phyloP scores from a whole-genome alignment of 1,140 invertebrate species.

The Meloidogyne floridensis region DNA sequence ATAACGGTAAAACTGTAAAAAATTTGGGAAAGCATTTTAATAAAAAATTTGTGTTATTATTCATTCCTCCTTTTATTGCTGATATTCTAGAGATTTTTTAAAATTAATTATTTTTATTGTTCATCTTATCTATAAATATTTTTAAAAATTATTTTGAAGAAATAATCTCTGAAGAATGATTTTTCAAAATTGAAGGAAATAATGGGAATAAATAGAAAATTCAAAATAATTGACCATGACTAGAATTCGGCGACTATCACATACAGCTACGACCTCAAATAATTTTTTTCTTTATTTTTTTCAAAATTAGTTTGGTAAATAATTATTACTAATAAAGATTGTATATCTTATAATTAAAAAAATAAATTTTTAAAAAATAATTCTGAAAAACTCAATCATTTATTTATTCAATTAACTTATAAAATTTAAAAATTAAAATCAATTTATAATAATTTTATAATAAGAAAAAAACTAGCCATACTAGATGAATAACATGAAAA shows the following conservation, averaged over 20 bases:
- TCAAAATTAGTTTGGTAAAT: not conserved
- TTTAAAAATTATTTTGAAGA: not conserved
- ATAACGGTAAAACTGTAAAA: not conserved
- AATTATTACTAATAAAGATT: not conserved
- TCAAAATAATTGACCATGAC: not conserved
- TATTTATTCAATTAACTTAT: not conserved
- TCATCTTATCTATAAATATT: not conserved
- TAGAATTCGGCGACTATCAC: not conserved
- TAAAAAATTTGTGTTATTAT: constrained; percentile 2
- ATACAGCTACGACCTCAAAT: not conserved
- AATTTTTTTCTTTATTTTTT: not conserved
- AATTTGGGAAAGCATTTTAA: not conserved
- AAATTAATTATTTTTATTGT: not conserved
- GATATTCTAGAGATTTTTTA: not conserved
- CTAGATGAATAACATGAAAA: not conserved
- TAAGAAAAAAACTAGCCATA: not conserved
- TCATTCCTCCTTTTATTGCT: constrained; percentile 6
- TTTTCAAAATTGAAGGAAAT: not conserved
- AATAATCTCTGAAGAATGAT: not conserved
- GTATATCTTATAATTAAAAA: not conserved
- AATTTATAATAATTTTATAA: not conserved
- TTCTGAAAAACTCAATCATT: not conserved
- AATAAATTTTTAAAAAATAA: not conserved
- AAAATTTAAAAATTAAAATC: not conserved
- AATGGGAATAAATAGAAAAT: not conserved